Base-by-base conservation (phyloP, 2,113 vertebrate species). In the Aegotheles bennettii region DNA sequence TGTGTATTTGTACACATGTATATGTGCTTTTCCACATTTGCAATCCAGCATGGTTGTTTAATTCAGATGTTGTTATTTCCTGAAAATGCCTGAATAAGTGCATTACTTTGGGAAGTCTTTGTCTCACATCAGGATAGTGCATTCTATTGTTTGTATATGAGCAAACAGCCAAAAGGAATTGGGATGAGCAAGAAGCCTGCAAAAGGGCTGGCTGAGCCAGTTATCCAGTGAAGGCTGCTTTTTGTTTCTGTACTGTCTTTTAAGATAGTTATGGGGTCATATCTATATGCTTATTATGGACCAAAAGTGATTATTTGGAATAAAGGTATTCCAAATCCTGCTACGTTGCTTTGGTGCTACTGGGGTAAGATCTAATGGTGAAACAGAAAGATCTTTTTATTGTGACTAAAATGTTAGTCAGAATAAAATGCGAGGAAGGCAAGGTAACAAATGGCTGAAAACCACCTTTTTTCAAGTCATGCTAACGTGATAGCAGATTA, bases 31-130 rank as follows among this genome's bases (percentile, higher is more conserved):
- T 78, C 48, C 4, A 10, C 65, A 40, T 83, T 76, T 80, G 81
- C 68, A 84, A 54, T 59, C 50, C 95, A 94, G 75, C 67, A 87
- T 75, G 73, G 57, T 82, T 89, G 33, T 93, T 94, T 79, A 82
- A 92, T 85, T 95, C 84, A 87, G 54, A 82, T 20, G 1, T 33
- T 83, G 31, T 35, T 84, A 50, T 93, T 89, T 64, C 56, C 83
- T 60, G 57, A 93, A 89, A 86, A 82, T 50, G 89, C 59, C 54
- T 69, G 47, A 80, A 56, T 78, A 88, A 90, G 68, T 90, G 48
- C 26, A 33, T 75, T 89, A 61, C 65, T 90, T 90, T 40, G 40
- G 56, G 56, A 93, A 87, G 78, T 78, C 63, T 95, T 90, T 93
- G 73, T 82, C 65, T 84, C 69, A 68, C 64, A 56, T 87, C 40